Base-by-base conservation (phyloP, 2,797 vertebrate genomes). In the Agapornis canus region DNA sequence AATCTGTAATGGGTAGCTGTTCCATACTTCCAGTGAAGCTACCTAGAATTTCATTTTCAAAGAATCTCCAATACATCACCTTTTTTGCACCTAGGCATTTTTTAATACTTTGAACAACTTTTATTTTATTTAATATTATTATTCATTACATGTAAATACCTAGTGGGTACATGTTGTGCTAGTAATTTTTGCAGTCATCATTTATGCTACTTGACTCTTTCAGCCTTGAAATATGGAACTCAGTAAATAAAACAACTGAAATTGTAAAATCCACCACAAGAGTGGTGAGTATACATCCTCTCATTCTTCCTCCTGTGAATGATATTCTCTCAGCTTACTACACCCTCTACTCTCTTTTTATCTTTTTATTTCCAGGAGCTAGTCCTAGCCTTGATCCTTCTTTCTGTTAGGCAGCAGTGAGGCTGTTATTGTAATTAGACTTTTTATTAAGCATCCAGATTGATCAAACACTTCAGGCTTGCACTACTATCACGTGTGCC, bases 1-100 rank as follows among this genome's bases (percentile, higher is more conserved):
- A 72, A 57, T 4, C 2, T 0, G 0, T n/a, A 63, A 52, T 5
- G 1, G 2, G 3, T 26, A 56, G 20, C 5, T 51, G 22, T 31
- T 48, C 35, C 25, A 0, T 66, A 68, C 11, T 82, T 40, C 20
- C 25, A 76, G 11, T 10, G 12, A 78, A 66, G 17, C 6, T 63
- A 42, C 8, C 6, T 29, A 32, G 32, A 63, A 45, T 10, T 14
- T 42, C 8, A 26, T 81, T 91, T 90, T 70, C n/a, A 39, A 54
- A 22, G n/a, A 43, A 22, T 47, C 27, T 63, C 9, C 17, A 56
- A 37, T 15, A 32, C 1, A 13, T 35, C 3, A 21, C 27, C 2
- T 2, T n/a, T 60, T 76, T 78, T 56, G 9, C 7, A 60, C 7
- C 13, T 8, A 22, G 23, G 47, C 6, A 18, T 35, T 23, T 79